Conservation (phyloP, 2,113 vertebrate genomes). For the Alosa alosa region DNA sequence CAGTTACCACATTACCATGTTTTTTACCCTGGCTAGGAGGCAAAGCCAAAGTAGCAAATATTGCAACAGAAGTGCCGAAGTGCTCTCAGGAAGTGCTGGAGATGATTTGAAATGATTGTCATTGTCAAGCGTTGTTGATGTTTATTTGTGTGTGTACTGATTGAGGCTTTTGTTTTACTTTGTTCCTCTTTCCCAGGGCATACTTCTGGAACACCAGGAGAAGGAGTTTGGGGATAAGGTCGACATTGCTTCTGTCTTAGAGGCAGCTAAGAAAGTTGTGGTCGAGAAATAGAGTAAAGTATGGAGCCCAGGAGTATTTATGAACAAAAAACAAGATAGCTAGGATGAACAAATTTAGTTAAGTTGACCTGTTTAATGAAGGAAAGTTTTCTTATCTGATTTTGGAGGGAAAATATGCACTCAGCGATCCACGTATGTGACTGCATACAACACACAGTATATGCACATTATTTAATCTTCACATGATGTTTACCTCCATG, state of each 20-base stretch:
- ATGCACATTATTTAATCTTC: neutral
- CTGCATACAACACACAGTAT: neutral
- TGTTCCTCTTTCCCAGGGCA: conserved; percentile 72
- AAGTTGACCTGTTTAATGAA: neutral
- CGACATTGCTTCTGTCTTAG: conserved; percentile 75
- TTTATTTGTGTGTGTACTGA: neutral
- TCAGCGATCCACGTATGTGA: neutral
- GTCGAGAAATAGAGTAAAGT: conserved; percentile 56
- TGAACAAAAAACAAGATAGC: neutral
- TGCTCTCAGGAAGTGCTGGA: neutral
- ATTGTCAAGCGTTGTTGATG: neutral
- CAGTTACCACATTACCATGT: neutral
- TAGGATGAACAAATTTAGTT: neutral
- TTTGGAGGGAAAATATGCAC: neutral
- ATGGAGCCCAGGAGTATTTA: neutral
- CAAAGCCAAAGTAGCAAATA: neutral
- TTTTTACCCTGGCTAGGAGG: neutral
- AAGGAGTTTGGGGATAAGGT: conserved; percentile 96
- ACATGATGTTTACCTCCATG: neutral
- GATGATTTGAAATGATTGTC: neutral
- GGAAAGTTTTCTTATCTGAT: neutral
- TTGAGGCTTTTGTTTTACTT: neutral
- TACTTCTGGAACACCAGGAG: conserved; percentile 92
- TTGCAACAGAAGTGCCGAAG: neutral
- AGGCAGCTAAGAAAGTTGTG: conserved; percentile 83